Base-by-base conservation (phyloP, 2,888 invertebrate genomes). In the Agonum fuliginosum region DNA sequence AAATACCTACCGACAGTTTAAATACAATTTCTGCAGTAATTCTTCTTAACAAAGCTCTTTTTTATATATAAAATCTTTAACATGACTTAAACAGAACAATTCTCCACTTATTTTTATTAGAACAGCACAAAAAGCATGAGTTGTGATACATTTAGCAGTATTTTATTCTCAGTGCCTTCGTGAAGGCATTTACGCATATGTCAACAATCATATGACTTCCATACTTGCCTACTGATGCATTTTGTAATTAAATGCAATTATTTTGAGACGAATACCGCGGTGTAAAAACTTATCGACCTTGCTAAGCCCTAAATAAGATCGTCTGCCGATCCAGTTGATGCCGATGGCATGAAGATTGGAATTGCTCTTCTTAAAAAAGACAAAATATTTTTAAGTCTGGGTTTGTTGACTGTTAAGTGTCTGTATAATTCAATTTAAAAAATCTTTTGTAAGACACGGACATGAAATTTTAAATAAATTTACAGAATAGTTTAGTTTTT, bases 161-260 rank as follows among this genome's bases (percentile, higher is more conserved):
- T 8, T 4, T 37, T 3, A n/a, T 37, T 1, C 3, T 10, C 37
- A 8, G 37, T n/a, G 37, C 12, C 37, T 54, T 24, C 54, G 54
- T 54, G 54, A 3, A 22, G 24, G 22, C 5, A 54, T 54, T 20
- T 54, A 24, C n/a, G 12, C 54, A 54, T 54, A 54, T 27, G 54
- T 54, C 22, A 54, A 54, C 10, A 20, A 54, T 12, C 51, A 51
- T 51, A 20, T 54, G 24, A 22, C 54, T 24, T 22, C 54, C 22
- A 54, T 24, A 24, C 54, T 24, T 24, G 24, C 54, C 12, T 24
- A 12, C 54, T 24, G 54, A 54, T 54, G 54, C 20, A 54, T 54
- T 54, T 54, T 22, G 54, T 24, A 54, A 54, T 54, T 54, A 54
- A 54, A 54, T 54, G 54, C 54, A 54, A 54, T 54, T 54, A 54